Evolutionary conservation across 2,888 invertebrate species (phyloP).

Genomic region (Drosophila rellima): DNA sequence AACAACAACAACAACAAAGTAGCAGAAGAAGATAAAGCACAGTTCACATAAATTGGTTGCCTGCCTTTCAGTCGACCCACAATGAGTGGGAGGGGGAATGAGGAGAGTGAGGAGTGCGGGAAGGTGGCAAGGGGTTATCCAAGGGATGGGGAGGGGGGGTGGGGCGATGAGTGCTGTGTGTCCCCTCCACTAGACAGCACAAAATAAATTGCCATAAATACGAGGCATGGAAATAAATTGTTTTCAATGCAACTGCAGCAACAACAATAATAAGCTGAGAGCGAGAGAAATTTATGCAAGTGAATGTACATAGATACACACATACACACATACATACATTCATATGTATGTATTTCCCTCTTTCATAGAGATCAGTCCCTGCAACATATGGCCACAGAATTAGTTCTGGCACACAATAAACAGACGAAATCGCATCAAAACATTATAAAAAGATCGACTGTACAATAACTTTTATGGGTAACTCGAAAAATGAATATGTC

Average conservation of each 20-base stretch:
- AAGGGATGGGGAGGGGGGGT: too few relatives aligned
- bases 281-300: slow-evolving; percentile 66
- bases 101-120: not conserved
- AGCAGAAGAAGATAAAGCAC: slow-evolving; percentile 10
- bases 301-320: slow-evolving; percentile 38
- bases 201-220: slow-evolving; percentile 76
- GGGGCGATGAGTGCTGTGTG: slow-evolving; percentile 21
- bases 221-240: slow-evolving; percentile 77
- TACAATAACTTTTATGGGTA: slow-evolving; percentile 22
- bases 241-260: slow-evolving; percentile 74
- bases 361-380: slow-evolving; percentile 26
- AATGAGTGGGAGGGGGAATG: not conserved
- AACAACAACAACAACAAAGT: not conserved
- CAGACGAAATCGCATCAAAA: slow-evolving; percentile 24
- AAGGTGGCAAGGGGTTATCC: slow-evolving; percentile 25
- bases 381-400: slow-evolving; percentile 53
- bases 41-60: slow-evolving; percentile 37
- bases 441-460: slow-evolving; percentile 25
- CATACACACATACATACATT: too few relatives aligned
- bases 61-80: not conserved
- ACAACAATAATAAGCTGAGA: slow-evolving; percentile 28
- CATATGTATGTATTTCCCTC: slow-evolving; percentile 26
- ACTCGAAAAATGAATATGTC: slow-evolving; percentile 19
- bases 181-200: slow-evolving; percentile 47
- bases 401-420: slow-evolving; percentile 40